A percentile compares a stretch with the other conserved stretches of the same genome.
These are phyloP conservation scores for Thereva unica DNA, from an alignment of 2,888 invertebrate species.

Conservation along the genomic window DNA sequence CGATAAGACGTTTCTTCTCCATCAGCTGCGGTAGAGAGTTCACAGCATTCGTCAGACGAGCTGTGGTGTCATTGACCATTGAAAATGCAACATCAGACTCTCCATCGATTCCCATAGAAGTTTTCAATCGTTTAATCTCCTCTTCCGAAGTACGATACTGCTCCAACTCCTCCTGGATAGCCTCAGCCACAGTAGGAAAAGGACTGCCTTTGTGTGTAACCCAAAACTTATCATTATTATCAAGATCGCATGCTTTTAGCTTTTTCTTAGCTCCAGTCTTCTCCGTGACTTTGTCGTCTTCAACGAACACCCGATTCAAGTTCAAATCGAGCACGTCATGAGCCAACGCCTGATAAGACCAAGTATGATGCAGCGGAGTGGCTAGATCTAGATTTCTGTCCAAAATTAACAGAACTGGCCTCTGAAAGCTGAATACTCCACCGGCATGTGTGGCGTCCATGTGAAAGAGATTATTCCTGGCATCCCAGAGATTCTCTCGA, in stretches of 20 bases:
- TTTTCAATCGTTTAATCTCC: constrained; percentile 93
- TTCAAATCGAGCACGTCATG: constrained; percentile 95
- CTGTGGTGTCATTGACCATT: constrained; percentile 90
- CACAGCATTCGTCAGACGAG: constrained; percentile 90
- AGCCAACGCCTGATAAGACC: constrained; percentile 98
- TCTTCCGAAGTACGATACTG: constrained; percentile 91
- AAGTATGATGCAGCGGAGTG: constrained; percentile 97
- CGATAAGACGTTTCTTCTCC: constrained; percentile 96
- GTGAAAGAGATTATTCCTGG: constrained; percentile 93
- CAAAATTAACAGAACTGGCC: constrained; percentile 88
- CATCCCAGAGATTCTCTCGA: constrained; percentile 94
- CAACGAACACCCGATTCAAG: constrained; percentile 77
- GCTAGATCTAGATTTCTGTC: constrained; percentile 97
- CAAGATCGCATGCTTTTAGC: constrained; percentile 87
- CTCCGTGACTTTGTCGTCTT: constrained; percentile 62
- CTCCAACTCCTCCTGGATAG: constrained; percentile 97
- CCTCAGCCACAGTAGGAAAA: constrained; percentile 94
- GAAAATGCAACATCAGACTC: constrained; percentile 85
- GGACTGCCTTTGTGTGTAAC: constrained; percentile 89
- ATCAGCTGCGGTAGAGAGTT: constrained; percentile 94
- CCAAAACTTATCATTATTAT: constrained; percentile 91
- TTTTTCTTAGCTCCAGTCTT: constrained; percentile 71
- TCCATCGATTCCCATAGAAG: constrained; percentile 90
- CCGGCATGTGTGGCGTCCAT: constrained; percentile 76
- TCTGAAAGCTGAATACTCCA: constrained; percentile 82